Evolutionary conservation across 2,113 vertebrate species (phyloP), one percentile per base, ranked within the genome.

Genomic region (Oncorhynchus clarkii): DNA sequence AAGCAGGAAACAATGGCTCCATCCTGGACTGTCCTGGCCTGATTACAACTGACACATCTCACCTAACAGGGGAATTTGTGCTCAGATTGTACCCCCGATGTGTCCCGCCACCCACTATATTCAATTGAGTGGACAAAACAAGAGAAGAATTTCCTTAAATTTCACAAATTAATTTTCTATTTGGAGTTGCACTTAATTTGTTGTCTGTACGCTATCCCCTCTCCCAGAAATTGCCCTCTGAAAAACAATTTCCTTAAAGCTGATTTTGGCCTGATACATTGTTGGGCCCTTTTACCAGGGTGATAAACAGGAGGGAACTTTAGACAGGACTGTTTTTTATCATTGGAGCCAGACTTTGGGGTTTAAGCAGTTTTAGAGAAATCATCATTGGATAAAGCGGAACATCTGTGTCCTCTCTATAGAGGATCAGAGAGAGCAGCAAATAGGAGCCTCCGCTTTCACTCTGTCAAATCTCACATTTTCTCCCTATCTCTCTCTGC

Each of bases 41-140:
- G 90, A 94, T 94, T 93, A 92, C 87, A 90, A 92, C 78, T 90
- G 93, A 93, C 93, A 92, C 87, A 86, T 85, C 88, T 93, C 90
- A 94, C 88, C 90, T 80, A 86, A 84, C 81, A 83, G 76, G 84
- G 90, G 89, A 94, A 93, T 92, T 94, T 94, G 93, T 92, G 85
- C 82, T 91, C 67, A 77, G 90, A 81, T 88, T 88, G 85, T 90
- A 76, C 65, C 80, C 31, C 18, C 82, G 77, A 87, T 86, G 84
- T 84, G 75, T 82, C 87, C 20, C 26, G 78, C 85, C 66, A 84
- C 84, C 75, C 70, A 81, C 88, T 87, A 83, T 84, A 86, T 85
- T 89, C 87, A 87, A 88, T 82, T 74, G 81, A 86, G 70, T 31
- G 64, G 68, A 78, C 74, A 22, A 86, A 82, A 87, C 86, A 81